phyloP scores from a whole-genome alignment of 2,888 invertebrate genomes.

The Plebejus argus region DNA sequence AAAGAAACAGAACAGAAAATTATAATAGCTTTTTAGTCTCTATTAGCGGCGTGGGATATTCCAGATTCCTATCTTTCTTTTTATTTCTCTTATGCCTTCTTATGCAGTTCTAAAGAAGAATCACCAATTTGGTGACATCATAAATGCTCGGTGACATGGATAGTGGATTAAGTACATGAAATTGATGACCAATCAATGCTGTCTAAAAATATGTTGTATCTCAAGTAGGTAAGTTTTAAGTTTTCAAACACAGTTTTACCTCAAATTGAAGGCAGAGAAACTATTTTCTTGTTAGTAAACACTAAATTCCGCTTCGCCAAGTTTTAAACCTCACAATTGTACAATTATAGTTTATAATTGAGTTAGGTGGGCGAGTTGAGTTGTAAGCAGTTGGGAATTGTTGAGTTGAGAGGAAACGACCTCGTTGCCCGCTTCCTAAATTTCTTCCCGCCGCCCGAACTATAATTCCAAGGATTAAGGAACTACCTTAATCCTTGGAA shows the following conservation, averaged over 20 bases:
- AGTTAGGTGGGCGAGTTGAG: conserved; percentile 9
- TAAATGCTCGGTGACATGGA: too few relatives aligned
- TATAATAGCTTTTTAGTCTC: too few relatives aligned
- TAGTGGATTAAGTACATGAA: too few relatives aligned
- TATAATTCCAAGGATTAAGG: too few relatives aligned
- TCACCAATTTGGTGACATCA: too few relatives aligned
- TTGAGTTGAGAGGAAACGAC: conserved; percentile 22
- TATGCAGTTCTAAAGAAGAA: too few relatives aligned
- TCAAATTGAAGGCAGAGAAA: neutral
- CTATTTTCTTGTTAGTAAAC: neutral
- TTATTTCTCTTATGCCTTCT: too few relatives aligned
- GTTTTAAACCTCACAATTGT: conserved; percentile 6
- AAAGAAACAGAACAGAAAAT: too few relatives aligned
- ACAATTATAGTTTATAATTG: conserved; percentile 24
- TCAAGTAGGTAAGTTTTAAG: neutral
- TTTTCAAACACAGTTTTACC: neutral
- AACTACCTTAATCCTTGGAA: neutral
- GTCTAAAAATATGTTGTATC: neutral
- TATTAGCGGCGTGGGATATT: too few relatives aligned
- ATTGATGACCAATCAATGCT: too few relatives aligned
- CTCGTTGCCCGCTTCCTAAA: conserved; percentile 24
- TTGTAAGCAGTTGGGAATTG: conserved; percentile 1
- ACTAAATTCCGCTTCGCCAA: neutral
- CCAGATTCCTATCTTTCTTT: too few relatives aligned
- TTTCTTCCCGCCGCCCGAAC: conserved; percentile 12